Base-by-base conservation (phyloP, 2,113 vertebrate species). In the Oncorhynchus tshawytscha region DNA sequence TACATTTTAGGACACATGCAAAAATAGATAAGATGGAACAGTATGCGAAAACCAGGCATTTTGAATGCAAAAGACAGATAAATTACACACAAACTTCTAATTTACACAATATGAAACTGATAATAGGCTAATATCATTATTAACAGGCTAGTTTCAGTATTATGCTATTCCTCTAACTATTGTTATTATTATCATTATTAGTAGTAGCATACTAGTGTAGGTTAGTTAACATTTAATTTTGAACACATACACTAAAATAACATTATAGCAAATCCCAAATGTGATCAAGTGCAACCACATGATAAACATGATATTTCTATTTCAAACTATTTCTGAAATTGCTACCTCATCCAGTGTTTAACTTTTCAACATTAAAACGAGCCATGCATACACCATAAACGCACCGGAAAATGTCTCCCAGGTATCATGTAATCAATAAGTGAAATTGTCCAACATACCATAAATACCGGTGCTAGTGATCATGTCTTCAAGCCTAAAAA, bases 401-500 rank as follows among this genome's bases (percentile, higher is more conserved):
- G 64, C 27, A 11, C 29, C 13, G 6, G 13, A 48, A 70, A 5
- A 12, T 62, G 72, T 51, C 62, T 13, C 16, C 9, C 45, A 84
- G 82, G 27, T 65, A 82, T 84, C 74, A 82, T 60, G 77, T 25
- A 82, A 49, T 8, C 67, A 29, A 82, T 29, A 68, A 45, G 59
- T 89, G 89, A 92, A 93, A 93, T 94, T 93, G 96, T 93, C 88
- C 90, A 91, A 97, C 97, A 86, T 98, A 99, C 97, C 98, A 97
- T 98, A 97, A 94, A 99, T 95, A 96, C 95, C 96, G 96, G 94
- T 96, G 97, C 97, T 98, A 95, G 97, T 96, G 96, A 99, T 97
- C 98, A 99, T 99, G 96, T 97, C 97, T 96, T 95, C 95, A 95
- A 95, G 95, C 95, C 88, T 91, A 88, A 88, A 94, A 95, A 96